These are phyloP conservation scores for Odontomyia ornata DNA, from an alignment of 2,888 invertebrate species.

Conservation along the genomic window DNA sequence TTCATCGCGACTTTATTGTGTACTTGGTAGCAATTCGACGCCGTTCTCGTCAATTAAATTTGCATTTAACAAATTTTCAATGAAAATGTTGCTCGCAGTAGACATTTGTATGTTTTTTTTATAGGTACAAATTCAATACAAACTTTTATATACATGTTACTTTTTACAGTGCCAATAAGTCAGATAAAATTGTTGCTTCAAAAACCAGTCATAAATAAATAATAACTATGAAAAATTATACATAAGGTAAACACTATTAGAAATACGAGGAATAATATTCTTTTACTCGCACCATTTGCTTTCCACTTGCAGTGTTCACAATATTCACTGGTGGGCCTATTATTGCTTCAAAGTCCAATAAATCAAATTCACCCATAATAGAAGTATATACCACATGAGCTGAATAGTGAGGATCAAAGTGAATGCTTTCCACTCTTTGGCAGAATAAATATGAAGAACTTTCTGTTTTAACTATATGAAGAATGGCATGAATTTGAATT, in stretches of 20 bases:
- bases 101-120: not conserved
- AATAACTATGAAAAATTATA: not conserved
- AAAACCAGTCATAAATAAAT: not conserved
- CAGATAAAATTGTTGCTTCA: not conserved
- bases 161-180: not conserved
- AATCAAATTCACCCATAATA: conserved; percentile 2
- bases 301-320: conserved; percentile 28
- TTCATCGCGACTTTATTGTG: not conserved
- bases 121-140: not conserved
- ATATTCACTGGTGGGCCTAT: too few species aligned
- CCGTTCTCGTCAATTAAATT: too few species aligned
- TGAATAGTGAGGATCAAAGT: not conserved
- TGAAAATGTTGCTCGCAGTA: not conserved
- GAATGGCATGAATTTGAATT: conserved; percentile 44
- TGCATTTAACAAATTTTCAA: not conserved
- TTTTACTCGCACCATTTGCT: conserved; percentile 26
- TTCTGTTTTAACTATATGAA: conserved; percentile 45
- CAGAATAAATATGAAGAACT: conserved; percentile 22
- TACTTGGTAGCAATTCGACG: not conserved
- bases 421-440: not conserved
- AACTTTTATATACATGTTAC: not conserved
- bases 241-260: not conserved
- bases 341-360: not conserved
- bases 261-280: conserved; percentile 16
- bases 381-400: conserved; percentile 22